These are phyloP conservation scores for Cryptoblepharus egeriae DNA, from an alignment of 2,797 vertebrate genomes.

Conservation along the genomic window DNA sequence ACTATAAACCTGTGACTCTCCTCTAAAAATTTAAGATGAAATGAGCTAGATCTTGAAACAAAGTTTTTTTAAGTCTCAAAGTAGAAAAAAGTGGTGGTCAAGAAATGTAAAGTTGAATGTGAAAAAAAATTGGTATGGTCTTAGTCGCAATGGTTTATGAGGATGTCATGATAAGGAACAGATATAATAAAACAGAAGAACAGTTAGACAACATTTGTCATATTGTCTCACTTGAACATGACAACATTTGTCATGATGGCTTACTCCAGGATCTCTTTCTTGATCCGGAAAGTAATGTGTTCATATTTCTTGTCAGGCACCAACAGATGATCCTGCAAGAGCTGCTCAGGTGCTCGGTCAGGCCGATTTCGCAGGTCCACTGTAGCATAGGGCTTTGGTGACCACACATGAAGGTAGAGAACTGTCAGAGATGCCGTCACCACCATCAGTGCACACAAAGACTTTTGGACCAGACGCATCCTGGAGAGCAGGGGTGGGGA, in stretches of 20 bases:
- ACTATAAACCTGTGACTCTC: too few relatives aligned
- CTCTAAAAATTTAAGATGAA: too few relatives aligned
- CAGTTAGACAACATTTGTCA: too few relatives aligned
- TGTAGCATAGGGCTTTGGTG: constrained; percentile 62
- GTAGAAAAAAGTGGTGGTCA: too few relatives aligned
- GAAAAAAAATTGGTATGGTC: too few relatives aligned
- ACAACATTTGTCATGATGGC: not conserved
- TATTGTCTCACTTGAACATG: constrained; percentile 62
- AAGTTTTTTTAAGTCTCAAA: too few relatives aligned
- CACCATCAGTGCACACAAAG: constrained; percentile 67
- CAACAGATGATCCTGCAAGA: constrained; percentile 70
- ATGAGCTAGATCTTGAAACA: too few relatives aligned
- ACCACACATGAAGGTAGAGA: constrained; percentile 78
- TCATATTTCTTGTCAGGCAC: constrained; percentile 66
- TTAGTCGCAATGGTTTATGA: too few relatives aligned
- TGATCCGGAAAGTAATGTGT: constrained; percentile 77
- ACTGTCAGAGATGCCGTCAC: constrained; percentile 75
- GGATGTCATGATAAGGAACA: too few relatives aligned
- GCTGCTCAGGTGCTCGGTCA: constrained; percentile 57
- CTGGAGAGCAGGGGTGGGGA: not conserved
- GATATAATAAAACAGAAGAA: not conserved
- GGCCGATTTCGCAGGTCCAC: constrained; percentile 75
- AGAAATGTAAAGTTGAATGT: too few relatives aligned
- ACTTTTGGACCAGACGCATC: constrained; percentile 78
- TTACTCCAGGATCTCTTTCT: constrained; percentile 76